Base-by-base conservation (phyloP, 2,888 invertebrate genomes). In the Sphinx pinastri region DNA sequence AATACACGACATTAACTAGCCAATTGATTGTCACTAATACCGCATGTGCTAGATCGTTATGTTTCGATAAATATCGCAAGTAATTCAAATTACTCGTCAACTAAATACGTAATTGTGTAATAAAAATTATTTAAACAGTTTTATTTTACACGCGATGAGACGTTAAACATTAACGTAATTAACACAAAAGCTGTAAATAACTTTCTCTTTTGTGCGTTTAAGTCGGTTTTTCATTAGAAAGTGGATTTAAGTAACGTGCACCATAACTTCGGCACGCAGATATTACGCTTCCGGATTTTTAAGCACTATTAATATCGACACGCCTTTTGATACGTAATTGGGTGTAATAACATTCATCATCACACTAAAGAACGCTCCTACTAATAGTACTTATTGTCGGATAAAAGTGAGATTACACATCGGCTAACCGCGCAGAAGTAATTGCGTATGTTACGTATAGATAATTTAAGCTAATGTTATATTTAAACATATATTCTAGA, bases 251-350 rank as follows among this genome's bases (percentile, higher is more conserved):
- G 45, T 54, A 55, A 68, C 45, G 55, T 55, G 13, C 55, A 68
- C 63, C 63, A 63, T 49, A 45, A 54, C 16, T 38, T 54, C 13
- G 49, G 68, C 75, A 75, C 70, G 76, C 72, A 71, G 74, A 75
- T 81, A 81, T 82, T 81, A 75, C 75, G 84, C 85, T 85, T 87
- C 86, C 86, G 86, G 85, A 80, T 80, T 79, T 76, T 80, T 78
- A 79, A 77, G 79, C 80, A 81, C 76, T 81, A 74, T 74, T 67
- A 76, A 77, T 77, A 72, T 60, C 71, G 72, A 76, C 73, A 75
- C 77, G 77, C 75, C 78, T 79, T 79, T 79, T 74, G 74, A 73
- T 68, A 78, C 77, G 74, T 76, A 74, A 75, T 72, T 77, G 71
- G 73, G 73, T 71, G 71, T 84, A 84, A 86, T 86, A 77, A 80